Base-by-base conservation (phyloP, 2,888 invertebrate genomes). In the Neocrepidodera transversa region DNA sequence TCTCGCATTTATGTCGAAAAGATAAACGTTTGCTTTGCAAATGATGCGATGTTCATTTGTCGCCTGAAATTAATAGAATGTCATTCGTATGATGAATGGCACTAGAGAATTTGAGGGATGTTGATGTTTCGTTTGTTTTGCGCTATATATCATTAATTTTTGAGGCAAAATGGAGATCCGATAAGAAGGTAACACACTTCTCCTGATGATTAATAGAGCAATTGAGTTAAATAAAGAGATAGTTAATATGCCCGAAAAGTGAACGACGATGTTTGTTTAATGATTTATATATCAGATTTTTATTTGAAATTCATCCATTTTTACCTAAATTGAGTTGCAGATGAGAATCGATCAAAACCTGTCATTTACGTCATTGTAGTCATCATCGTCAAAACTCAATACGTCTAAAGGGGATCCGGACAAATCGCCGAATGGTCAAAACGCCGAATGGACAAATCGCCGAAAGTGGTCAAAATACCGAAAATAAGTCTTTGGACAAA, bases 91-190 rank as follows among this genome's bases (percentile, higher is more conserved):
- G 51, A 51, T 48, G 40, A 38, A 40, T 51, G 13, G 40, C 40
- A 17, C 38, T 51, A 17, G 23, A 40, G 40, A 51, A 51, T 16
- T 28, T 28, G 38, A 26, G 40, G 40, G n/a, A 38, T 40, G 51
- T 51, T 40, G 51, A 40, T 17, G 40, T 51, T 40, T 26, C 51
- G 20, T 40, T 51, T 51, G 51, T 51, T 51, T 51, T 40, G 38
- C 16, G 20, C 38, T 40, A 40, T 48, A 48, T 51, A 40, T 38
- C 51, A 51, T 40, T 51, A 51, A 48, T 48, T 51, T 40, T 51
- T 38, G 51, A 7, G 11, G 14, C 8, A 28, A 28, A 11, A 30
- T 13, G 28, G 23, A 23, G 38, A 51, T 48, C 48, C 11, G 40
- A 50, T 50, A 50, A 50, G 36, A 50, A 50, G 13, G 2, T 14